Evolutionary conservation across 1,140 invertebrate species (phyloP), one percentile per base, ranked within the genome.

Genomic region (Hormaphis cornu): DNA sequence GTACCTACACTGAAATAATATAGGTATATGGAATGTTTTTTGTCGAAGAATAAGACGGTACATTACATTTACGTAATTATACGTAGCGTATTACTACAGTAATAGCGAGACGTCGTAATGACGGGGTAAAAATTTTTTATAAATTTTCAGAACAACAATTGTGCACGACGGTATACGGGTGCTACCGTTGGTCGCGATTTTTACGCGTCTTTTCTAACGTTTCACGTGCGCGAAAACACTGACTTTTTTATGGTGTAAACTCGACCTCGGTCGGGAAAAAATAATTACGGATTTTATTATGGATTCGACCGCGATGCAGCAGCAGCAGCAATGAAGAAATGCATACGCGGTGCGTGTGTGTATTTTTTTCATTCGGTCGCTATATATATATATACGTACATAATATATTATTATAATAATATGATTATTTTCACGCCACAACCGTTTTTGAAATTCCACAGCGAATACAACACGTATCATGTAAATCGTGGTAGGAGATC

Each of bases 361-460:
- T n/a, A n/a, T 50, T 24, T 52, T 26, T 50, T 26, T 22, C 16
- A 50, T 50, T 50, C 6, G 24, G 28, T 3, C 48, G n/a, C n/a
- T n/a, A n/a, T n/a, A n/a, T n/a, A n/a, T n/a, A n/a, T n/a, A n/a
- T n/a, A n/a, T n/a, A n/a, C n/a, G 30, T 33, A 33, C 30, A 33
- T 9, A 33, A 6, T 33, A 33, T 33, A 33, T 33, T 33, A 33
- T 33, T 33, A 33, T 24, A 50, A 50, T 22, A 20, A 18, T 50
- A 10, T 50, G 7, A 50, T 50, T 66, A 61, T 66, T 66, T 66
- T 66, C 44, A 66, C 61, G 28, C 42, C 26, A 50, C 24, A 48
- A 35, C 44, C 42, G 12, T 66, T 48, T 66, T 22, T 42, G 44
- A 50, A 66, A 66, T 66, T 66, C 61, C 44, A 22, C 18, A 8